Evolutionary conservation across 2,888 invertebrate species (phyloP), one percentile per base, ranked within the genome.

Genomic region (Creontiades dilutus): DNA sequence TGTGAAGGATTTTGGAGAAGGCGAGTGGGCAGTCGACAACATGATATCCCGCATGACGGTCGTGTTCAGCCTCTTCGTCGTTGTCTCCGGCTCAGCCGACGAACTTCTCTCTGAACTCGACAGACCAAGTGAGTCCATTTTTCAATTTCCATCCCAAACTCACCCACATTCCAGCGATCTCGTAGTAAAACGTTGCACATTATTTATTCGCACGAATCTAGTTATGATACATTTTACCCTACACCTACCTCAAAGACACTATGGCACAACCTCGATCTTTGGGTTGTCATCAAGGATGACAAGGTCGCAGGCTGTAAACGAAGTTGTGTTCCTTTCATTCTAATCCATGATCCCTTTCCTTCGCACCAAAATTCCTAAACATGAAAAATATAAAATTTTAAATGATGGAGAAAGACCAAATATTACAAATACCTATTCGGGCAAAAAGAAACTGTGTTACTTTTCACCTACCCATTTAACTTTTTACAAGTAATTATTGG

Each of bases 31-130:
- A 16, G 27, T 52, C 52, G 57, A 57, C 85, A 85, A 84, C 84
- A 81, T 81, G 52, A 27, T 84, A 57, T 28, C 48, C 55, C 37
- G 27, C 86, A 14, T 86, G 61, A 46, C 13, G 0, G 80, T 89
- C 57, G 37, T 81, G 14, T 57, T 81, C 82, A 61, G 47, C 68
- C 37, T 47, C 57, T 16, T 82, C 47, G 68, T 61, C 68, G 82
- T 61, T n/a, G 89, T 89, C 37, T 48, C 89, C 16, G 90, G 90
- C 11, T 86, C 91, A 0, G 89, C 91, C 0, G 91, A 91, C 68
- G 91, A 91, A 19, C 90, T 91, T 12, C 90, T 91, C 68, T 91
- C 91, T 4, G 91, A 91, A 87, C 89, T 91, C 85, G 91, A 91
- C 61, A 91, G 91, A 91, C 91, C 91, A 91, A 91, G 91, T 91